phyloP scores from a whole-genome alignment of 2,888 invertebrate genomes.

The Perithous albicinctus region DNA sequence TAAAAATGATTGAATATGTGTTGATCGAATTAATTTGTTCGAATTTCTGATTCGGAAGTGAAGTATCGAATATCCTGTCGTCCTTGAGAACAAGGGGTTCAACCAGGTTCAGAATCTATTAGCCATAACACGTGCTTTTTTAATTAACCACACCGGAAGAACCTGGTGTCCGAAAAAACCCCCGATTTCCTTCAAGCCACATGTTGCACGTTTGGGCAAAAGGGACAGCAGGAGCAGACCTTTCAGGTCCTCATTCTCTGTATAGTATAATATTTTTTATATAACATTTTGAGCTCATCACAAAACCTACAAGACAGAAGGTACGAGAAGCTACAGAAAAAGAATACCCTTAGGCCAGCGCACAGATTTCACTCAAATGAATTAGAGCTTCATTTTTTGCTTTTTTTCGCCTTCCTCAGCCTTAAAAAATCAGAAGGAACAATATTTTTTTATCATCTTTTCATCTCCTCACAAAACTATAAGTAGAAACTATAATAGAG shows the following conservation, averaged over 20 bases:
- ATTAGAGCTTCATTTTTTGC: too few species aligned
- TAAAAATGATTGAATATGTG: too few species aligned
- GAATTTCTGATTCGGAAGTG: neutral
- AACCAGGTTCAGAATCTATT: constrained; percentile 49
- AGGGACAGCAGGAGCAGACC: neutral
- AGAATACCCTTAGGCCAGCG: neutral
- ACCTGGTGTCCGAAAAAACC: constrained; percentile 35
- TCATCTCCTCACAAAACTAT: too few species aligned
- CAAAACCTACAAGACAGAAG: neutral
- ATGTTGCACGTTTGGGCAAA: constrained; percentile 50
- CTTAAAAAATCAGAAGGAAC: too few species aligned
- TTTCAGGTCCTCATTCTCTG: neutral
- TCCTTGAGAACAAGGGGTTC: neutral
- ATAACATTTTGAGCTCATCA: neutral
- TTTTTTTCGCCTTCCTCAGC: too few species aligned
- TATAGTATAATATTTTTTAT: constrained; percentile 30
- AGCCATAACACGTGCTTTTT: constrained; percentile 14
- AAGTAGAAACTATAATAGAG: too few species aligned
- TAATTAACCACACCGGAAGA: constrained; percentile 29
- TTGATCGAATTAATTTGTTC: neutral
- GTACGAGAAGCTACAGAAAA: neutral
- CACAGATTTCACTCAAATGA: neutral
- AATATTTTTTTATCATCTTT: too few species aligned
- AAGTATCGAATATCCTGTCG: neutral
- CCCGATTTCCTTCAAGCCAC: constrained; percentile 36